phyloP scores from a whole-genome alignment of 2,797 vertebrate species.

The Euthynnus affinis region DNA sequence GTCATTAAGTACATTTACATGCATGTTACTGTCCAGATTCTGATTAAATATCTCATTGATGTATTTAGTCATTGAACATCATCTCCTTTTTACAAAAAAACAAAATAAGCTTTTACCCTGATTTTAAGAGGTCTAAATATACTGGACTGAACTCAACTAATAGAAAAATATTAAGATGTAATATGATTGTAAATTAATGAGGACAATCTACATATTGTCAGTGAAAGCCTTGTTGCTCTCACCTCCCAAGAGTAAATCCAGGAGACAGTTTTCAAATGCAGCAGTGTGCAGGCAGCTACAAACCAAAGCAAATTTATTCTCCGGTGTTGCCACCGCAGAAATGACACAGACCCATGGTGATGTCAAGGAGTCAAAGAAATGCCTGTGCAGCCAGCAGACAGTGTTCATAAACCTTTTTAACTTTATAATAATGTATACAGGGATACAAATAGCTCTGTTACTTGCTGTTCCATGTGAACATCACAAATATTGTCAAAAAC shows the following conservation, averaged over 20 bases:
- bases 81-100: neutral
- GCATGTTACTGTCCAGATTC: too few relatives aligned
- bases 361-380: neutral
- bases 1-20: conserved; percentile 1
- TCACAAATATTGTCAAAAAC: neutral
- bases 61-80: neutral
- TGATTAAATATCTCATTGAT: neutral
- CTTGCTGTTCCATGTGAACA: neutral
- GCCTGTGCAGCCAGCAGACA: too few relatives aligned
- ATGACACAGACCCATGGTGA: neutral
- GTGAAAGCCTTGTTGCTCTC: too few relatives aligned
- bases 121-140: neutral
- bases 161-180: too few relatives aligned
- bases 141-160: too few relatives aligned
- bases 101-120: neutral
- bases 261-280: too few relatives aligned
- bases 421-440: neutral
- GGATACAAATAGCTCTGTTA: neutral
- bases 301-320: too few relatives aligned
- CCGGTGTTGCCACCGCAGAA: neutral
- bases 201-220: too few relatives aligned
- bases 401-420: neutral
- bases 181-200: too few relatives aligned
- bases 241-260: too few relatives aligned
- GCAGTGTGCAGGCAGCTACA: too few relatives aligned